Base-by-base conservation (phyloP, 2,113 vertebrate genomes). In the Xiphias gladius region DNA sequence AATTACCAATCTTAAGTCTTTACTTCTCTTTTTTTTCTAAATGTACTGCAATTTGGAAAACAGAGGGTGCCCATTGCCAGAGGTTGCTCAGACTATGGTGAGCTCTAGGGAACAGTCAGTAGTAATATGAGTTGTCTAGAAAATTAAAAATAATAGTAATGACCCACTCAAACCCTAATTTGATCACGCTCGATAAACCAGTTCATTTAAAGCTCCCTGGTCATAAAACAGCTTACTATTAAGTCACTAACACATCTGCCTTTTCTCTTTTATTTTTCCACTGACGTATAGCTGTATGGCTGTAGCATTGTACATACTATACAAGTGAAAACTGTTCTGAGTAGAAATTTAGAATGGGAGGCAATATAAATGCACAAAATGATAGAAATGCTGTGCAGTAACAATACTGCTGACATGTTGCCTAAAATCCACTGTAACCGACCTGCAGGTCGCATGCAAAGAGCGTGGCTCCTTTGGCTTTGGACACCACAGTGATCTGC, bases 371-470 rank as follows among this genome's bases (percentile, higher is more conserved):
- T 28, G 7, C 16, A 64, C 16, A 6, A 6, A 10, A 43, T 11
- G 4, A 43, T 1, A 52, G 46, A 55, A 35, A 5, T 1, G 4
- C 19, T 54, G 20, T 22, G n/a, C 14, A 16, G 26, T 52, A 50
- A 54, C 22, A 41, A 20, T n/a, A 41, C 20, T n/a, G 30, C 12
- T n/a, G 54, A 30, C 13, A 22, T 14, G 9, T 5, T 9, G 17
- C 20, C 5, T n/a, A 35, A 52, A 78, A 24, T 41, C 11, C 20
- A 24, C 39, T 24, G 35, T 22, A 6, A 72, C 89, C 62, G 84
- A 99, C 98, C 96, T 98, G 96, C 76, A 99, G 93, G 89, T 99
- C 97, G 93, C 98, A 99, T 24, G 97, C 96, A 76, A 99, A 98
- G 4, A 99, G 96, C 2, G 98, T 97, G 32, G 98, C 97, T 79